Evolutionary conservation across 2,888 invertebrate genomes (phyloP).

Genomic region (Drosophila pseudotakahashii): DNA sequence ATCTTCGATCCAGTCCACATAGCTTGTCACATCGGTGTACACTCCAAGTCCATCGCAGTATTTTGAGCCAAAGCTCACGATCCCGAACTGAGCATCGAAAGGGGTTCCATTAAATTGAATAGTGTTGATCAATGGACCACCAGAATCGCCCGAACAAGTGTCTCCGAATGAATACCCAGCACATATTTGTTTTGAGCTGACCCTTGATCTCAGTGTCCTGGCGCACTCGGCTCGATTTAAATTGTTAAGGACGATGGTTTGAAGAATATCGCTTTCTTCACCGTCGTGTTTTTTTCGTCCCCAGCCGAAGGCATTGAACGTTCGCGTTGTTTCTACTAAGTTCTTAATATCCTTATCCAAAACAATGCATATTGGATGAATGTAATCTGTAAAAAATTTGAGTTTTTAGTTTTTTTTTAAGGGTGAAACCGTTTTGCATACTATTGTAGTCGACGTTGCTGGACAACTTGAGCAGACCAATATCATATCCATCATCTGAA

Average conservation of each 20-base stretch:
- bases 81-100: background rate
- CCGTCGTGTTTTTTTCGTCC: background rate
- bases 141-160: slow-evolving; percentile 12
- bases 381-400: background rate
- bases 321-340: background rate
- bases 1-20: background rate
- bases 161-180: background rate
- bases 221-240: background rate
- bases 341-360: background rate
- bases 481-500: no score
- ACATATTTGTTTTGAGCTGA: background rate
- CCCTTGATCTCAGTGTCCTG: rapidly evolving
- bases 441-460: no score
- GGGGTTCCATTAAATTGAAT: rapidly evolving
- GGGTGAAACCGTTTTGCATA: no score
- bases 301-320: slow-evolving; percentile 8
- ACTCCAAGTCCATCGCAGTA: background rate
- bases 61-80: background rate
- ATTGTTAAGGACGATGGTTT: background rate
- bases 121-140: slow-evolving; percentile 3
- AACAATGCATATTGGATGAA: slow-evolving; percentile 3
- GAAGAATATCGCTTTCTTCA: background rate
- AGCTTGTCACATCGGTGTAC: slow-evolving; percentile 8
- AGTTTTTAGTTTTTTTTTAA: no score
- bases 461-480: no score